These are phyloP conservation scores for Hemibagrus guttatus DNA, from an alignment of 2,797 vertebrate genomes.

Conservation along the genomic window DNA sequence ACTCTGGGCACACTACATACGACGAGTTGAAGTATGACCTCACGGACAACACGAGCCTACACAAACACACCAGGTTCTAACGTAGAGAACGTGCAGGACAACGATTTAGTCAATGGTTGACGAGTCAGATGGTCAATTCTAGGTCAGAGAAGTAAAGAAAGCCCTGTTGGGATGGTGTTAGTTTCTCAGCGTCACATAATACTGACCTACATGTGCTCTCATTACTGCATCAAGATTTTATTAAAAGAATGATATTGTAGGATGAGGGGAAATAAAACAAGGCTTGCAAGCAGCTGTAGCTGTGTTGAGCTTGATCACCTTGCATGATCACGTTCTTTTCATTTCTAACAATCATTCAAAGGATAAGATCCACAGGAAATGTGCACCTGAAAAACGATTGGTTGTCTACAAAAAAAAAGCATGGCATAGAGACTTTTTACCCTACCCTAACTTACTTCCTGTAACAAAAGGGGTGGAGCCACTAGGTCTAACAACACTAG, in stretches of 20 bases:
- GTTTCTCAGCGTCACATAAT: background rate
- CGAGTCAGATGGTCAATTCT: background rate
- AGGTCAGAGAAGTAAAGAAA: background rate
- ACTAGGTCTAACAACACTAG: too few relatives aligned
- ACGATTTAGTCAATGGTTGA: background rate
- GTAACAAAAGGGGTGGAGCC: too few relatives aligned
- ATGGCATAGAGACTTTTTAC: too few relatives aligned
- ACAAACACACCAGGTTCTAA: constrained; percentile 43
- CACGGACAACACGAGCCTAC: constrained; percentile 36
- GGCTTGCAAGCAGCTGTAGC: background rate
- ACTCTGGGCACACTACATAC: constrained; percentile 60
- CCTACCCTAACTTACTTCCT: too few relatives aligned
- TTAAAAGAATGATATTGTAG: background rate
- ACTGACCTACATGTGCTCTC: background rate
- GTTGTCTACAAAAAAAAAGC: too few relatives aligned
- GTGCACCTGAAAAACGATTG: background rate
- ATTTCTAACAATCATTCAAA: background rate
- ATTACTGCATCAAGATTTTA: background rate
- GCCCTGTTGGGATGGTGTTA: background rate
- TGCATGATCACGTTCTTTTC: background rate
- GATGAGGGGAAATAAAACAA: background rate
- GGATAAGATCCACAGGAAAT: background rate
- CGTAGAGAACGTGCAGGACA: background rate
- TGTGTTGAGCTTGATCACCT: background rate
- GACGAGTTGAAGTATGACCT: constrained; percentile 56